These are phyloP conservation scores for Calosoma granatense DNA, from an alignment of 1,140 invertebrate species.

Conservation along the genomic window DNA sequence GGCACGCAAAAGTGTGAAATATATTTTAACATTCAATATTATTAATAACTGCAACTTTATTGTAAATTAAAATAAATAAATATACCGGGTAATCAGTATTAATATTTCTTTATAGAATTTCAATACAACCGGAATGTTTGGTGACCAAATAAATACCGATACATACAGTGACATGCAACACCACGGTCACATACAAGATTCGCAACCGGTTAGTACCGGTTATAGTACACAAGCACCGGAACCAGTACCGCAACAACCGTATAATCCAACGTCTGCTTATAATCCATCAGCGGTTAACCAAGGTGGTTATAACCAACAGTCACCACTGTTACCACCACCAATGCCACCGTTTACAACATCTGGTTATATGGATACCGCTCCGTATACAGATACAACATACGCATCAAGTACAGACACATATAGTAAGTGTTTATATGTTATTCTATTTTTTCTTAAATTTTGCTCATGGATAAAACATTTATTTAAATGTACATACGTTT, in stretches of 20 bases:
- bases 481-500: too few relatives aligned
- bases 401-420: conserved; percentile 9
- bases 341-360: conserved; percentile 41
- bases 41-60: not conserved
- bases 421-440: conserved; percentile 12
- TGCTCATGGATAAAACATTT: not conserved
- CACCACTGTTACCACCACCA: conserved; percentile 43
- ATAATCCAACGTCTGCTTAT: too few relatives aligned
- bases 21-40: not conserved
- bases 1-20: not conserved
- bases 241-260: too few relatives aligned
- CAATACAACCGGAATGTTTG: not conserved
- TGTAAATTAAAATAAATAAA: too few relatives aligned
- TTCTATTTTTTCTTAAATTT: not conserved
- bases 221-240: too few relatives aligned
- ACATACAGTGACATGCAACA: not conserved
- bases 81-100: too few relatives aligned
- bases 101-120: conserved; percentile 1
- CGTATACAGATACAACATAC: conserved; percentile 10
- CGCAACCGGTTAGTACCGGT: too few relatives aligned
- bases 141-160: not conserved
- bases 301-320: not conserved
- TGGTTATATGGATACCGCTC: conserved; percentile 17
- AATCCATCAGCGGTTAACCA: not conserved
- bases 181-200: not conserved